phyloP scores from a whole-genome alignment of 2,113 vertebrate species.

The Onychostoma macrolepis region DNA sequence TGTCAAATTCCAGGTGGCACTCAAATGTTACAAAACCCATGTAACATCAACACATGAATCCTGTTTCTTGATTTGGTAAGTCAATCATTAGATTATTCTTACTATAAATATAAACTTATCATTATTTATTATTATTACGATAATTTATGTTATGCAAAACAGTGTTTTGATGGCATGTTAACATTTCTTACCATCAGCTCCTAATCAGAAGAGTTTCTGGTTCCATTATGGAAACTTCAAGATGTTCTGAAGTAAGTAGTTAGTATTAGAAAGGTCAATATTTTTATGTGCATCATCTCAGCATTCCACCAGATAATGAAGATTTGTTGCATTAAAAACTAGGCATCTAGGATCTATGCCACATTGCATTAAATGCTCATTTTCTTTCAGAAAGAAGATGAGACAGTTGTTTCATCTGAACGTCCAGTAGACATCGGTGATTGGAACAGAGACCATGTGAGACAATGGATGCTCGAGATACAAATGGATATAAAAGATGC shows the following conservation, averaged over 20 bases:
- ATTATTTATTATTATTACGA: too few relatives aligned
- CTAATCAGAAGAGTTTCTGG: not conserved
- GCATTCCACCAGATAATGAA: not conserved
- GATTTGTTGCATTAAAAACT: too few relatives aligned
- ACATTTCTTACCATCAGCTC: not conserved
- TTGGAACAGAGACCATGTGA: slow-evolving; percentile 69
- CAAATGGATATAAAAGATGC: slow-evolving; percentile 51
- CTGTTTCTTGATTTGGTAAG: too few relatives aligned
- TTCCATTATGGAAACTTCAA: not conserved
- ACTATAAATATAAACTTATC: too few relatives aligned
- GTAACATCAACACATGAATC: too few relatives aligned
- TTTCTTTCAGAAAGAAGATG: slow-evolving; percentile 45
- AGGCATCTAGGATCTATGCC: not conserved
- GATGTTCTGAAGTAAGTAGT: not conserved
- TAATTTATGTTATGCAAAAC: not conserved
- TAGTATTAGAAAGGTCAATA: not conserved
- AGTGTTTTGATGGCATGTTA: not conserved
- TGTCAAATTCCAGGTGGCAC: too few relatives aligned
- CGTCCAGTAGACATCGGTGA: slow-evolving; percentile 61
- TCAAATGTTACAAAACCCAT: too few relatives aligned
- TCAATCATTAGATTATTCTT: too few relatives aligned
- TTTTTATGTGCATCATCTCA: not conserved
- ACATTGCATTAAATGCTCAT: not conserved
- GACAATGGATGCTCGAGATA: slow-evolving; percentile 58
- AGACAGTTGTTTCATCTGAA: slow-evolving; percentile 6